phyloP scores from a whole-genome alignment of 1,140 invertebrate genomes.

The Drosophila paulistorum region DNA sequence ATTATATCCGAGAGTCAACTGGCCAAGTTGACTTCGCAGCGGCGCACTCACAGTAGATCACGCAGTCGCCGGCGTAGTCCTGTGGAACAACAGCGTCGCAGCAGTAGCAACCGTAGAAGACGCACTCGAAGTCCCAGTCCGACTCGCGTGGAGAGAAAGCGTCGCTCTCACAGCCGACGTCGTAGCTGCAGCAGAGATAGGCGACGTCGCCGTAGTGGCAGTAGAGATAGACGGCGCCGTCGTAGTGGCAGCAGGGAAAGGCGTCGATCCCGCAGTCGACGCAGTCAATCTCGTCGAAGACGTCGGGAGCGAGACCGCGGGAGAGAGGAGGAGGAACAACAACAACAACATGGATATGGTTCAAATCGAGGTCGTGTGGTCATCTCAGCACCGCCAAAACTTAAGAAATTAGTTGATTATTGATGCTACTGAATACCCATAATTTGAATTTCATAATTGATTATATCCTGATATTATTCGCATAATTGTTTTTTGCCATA shows the following conservation, averaged over 20 bases:
- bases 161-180: slow-evolving; percentile 41
- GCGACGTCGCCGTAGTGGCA: slow-evolving; percentile 45
- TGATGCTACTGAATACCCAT: slow-evolving; percentile 31
- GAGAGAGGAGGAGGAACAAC: background rate
- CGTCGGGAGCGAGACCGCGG: slow-evolving; percentile 13
- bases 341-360: slow-evolving; percentile 26
- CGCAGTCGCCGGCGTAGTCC: slow-evolving; percentile 46
- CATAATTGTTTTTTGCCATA: slow-evolving; percentile 56
- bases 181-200: slow-evolving; percentile 52
- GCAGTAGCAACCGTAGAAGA: slow-evolving; percentile 50
- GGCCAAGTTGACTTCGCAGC: slow-evolving; percentile 31
- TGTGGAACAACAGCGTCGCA: slow-evolving; percentile 30
- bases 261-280: slow-evolving; percentile 50
- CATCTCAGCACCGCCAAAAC: slow-evolving; percentile 78
- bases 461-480: slow-evolving; percentile 36
- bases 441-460: slow-evolving; percentile 5
- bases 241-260: slow-evolving; percentile 64
- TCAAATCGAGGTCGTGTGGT: slow-evolving; percentile 69
- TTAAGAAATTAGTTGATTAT: slow-evolving; percentile 82
- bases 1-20: slow-evolving; percentile 49
- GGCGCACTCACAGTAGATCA: slow-evolving; percentile 59
- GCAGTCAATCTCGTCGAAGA: slow-evolving; percentile 57
- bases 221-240: slow-evolving; percentile 46
- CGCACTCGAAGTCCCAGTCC: slow-evolving; percentile 63
- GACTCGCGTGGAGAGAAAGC: slow-evolving; percentile 35